Base-by-base conservation (phyloP, 2,797 vertebrate genomes). In the Danio tinwini region DNA sequence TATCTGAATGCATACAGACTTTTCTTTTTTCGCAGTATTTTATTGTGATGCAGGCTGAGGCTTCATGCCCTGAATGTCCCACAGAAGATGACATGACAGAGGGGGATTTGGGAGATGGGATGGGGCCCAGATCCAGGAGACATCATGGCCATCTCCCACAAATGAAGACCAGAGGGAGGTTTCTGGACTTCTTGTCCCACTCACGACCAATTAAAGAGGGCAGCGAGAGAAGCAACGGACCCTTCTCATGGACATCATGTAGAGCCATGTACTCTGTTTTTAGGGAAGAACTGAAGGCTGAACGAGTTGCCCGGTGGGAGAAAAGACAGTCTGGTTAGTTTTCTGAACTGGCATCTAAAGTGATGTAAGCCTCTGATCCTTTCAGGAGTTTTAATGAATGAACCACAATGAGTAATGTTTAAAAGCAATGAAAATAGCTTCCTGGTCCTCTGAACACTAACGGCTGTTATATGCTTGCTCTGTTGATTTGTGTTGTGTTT, bases 31-130 rank as follows among this genome's bases (percentile, higher is more conserved):
- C 29, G 29, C 29, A 29, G 8, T 29, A 52, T 52, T 40, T 49
- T 49, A 17, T 72, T 42, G 74, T 53, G 75, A 93, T 92, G 92
- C 86, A 91, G 42, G 37, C 10, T 9, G n/a, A 49, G 4, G 61
- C 82, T 86, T 86, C 56, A 37, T 58, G 49, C n/a, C 16, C 1
- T 87, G 91, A 44, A 21, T 63, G 2, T 88, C 88, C 56, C 37
- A 44, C 75, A 58, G 95, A 96, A 0, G 96, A 97, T 85, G 96
- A 98, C 85, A 95, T 97, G 96, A 82, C 86, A 0, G 89, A 92
- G 0, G 97, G 97, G 17, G 97, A 98, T 78, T 87, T 98, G 64
- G 97, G 97, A 1, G 92, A 96, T 0, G 97, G 97, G 13, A 90
- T 93, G 1, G 86, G 88, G 14, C 90, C 88, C 83, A 92, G 90